Evolutionary conservation across 2,797 vertebrate species (phyloP).

Genomic region (Hirundo rustica): DNA sequence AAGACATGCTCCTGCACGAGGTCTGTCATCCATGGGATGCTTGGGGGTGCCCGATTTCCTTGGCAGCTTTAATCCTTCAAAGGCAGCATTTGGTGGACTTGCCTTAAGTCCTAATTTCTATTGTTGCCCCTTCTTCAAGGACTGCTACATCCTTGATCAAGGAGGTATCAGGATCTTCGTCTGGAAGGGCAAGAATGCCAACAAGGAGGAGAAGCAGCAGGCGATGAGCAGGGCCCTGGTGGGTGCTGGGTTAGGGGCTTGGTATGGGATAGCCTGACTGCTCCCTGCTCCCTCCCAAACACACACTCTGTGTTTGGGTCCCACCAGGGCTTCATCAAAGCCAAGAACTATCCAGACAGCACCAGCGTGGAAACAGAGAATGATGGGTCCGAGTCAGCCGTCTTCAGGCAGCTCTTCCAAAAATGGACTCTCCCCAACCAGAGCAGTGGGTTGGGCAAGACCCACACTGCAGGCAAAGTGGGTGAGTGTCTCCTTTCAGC

Average conservation of each 20-base stretch:
- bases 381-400: conserved; percentile 81
- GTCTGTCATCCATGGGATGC: conserved; percentile 62
- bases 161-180: conserved; percentile 83
- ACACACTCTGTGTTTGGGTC: not conserved
- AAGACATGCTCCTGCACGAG: conserved; percentile 82
- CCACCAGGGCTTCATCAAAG: conserved; percentile 77
- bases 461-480: conserved; percentile 77
- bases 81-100: not conserved
- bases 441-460: conserved; percentile 77
- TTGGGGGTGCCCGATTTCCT: not conserved
- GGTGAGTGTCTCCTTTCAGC: conserved; percentile 66
- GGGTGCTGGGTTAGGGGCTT: not conserved
- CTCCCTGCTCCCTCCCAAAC: not conserved
- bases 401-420: conserved; percentile 89
- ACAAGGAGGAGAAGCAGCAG: conserved; percentile 70
- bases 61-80: not conserved
- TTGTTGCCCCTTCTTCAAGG: conserved; percentile 59
- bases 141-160: conserved; percentile 88
- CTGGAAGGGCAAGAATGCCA: conserved; percentile 80
- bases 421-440: conserved; percentile 82
- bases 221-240: conserved; percentile 83
- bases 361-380: conserved; percentile 84
- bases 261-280: not conserved
- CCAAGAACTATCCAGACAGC: conserved; percentile 81
- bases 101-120: not conserved